Base-by-base conservation (phyloP, 2,113 vertebrate species). In the Kryptolebias marmoratus region DNA sequence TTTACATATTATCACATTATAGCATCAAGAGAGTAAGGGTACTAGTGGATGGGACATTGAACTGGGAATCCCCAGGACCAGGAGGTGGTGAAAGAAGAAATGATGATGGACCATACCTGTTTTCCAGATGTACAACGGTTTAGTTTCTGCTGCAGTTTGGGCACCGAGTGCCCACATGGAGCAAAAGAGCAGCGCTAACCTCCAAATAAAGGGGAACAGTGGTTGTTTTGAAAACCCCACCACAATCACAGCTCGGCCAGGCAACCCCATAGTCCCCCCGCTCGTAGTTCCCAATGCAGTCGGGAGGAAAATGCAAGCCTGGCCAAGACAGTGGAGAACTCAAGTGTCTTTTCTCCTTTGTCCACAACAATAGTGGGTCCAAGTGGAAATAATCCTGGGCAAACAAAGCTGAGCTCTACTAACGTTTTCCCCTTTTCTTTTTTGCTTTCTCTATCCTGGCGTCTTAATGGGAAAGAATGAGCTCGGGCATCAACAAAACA, bases 51-150 rank as follows among this genome's bases (percentile, higher is more conserved):
- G 74, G 71, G 57, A 63, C 59, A 27, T 63, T 22, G 30, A 48
- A 16, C 62, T 63, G 63, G 62, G 68, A 55, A 77, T 73, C 59
- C 39, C 49, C 0, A 55, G 22, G 39, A 59, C n/a, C 39, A 54
- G 39, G 18, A 28, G 57, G 61, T 45, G 18, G 30, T 44, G 57
- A 64, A 32, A n/a, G 52, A 84, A 75, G 11, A 80, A 22, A 60
- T 30, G 39, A 52, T 31, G 68, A 9, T 49, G 53, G 13, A 65
- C 39, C 68, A 0, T 94, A 94, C 94, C 93, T 93, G 93, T 93
- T 79, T 93, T 88, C 94, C 94, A 94, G 87, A 94, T 79, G 87
- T 94, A 94, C 8, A 80, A 12, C n/a, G 93, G 81, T 84, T 89
- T 92, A 73, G 83, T 80, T 83, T 82, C 91, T 84, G 66, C 70